Evolutionary conservation across 2,797 vertebrate genomes (phyloP), one percentile per base, ranked within the genome.

Genomic region (Benthosema pterotum): DNA sequence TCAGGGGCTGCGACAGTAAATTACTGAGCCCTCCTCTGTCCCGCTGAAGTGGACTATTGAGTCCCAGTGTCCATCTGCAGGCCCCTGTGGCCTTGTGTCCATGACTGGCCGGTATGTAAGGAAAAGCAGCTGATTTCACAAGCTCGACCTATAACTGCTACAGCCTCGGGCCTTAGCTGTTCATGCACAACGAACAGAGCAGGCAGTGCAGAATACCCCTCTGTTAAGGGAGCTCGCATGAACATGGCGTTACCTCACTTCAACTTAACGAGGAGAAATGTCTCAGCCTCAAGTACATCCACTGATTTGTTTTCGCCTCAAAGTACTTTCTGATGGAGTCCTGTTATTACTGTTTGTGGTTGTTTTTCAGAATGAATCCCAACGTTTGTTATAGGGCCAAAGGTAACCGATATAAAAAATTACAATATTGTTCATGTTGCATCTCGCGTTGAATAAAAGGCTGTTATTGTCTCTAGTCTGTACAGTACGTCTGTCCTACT

Each of bases 61-160:
- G 58, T 38, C 45, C 16, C 43, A 42, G 57, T 59, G 62, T 72
- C 60, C 55, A 57, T 62, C 71, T 54, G 53, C 43, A 65, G 45
- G 38, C 68, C 48, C 48, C 53, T 69, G 42, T 72, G 71, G 65
- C 65, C 70, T 49, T 47, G 60, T 65, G 75, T 77, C 74, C 63
- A 63, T 3, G 32, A 65, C 75, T 48, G 58, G 17, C 67, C 83
- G 73, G 77, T 80, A 75, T 82, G 82, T 69, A 80, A n/a, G 61
- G 59, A 74, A 85, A 83, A 89, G 82, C 83, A 79, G 83, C 80
- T 81, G 81, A 88, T 87, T 88, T 89, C 86, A 86, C 79, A 82
- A 84, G 83, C 73, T 86, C 55, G 57, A 67, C 76, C 80, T 85
- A 56, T 74, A n/a, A 78, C 57, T 78, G 62, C 79, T 83, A 79